A percentile compares a stretch with the other conserved stretches of the same genome.
Evolutionary conservation across 2,797 vertebrate species (phyloP).

Genomic region (Halcyon leucocephala): DNA sequence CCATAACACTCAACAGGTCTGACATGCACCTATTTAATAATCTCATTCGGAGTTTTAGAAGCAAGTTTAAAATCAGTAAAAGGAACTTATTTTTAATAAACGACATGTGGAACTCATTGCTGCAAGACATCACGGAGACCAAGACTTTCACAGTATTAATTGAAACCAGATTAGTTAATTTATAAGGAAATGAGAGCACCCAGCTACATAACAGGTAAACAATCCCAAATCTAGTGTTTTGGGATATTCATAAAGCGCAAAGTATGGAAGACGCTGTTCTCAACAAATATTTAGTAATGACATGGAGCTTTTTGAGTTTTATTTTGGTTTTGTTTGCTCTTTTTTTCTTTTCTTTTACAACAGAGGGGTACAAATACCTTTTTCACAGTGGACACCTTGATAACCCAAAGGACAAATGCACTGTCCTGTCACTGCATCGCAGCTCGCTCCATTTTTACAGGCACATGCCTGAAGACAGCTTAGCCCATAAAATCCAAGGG

Average conservation of each 20-base stretch:
- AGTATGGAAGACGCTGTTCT: not conserved
- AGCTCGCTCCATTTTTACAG: slow-evolving; percentile 83
- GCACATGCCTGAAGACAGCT: slow-evolving; percentile 83
- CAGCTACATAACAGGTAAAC: not conserved
- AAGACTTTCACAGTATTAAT: slow-evolving; percentile 41
- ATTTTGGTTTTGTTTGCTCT: not conserved
- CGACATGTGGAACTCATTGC: slow-evolving; percentile 52
- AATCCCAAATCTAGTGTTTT: not conserved
- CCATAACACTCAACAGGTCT: not conserved
- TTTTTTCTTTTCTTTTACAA: not conserved
- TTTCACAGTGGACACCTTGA: slow-evolving; percentile 82
- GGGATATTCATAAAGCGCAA: not conserved
- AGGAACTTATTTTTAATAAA: slow-evolving; percentile 50
- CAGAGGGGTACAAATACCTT: slow-evolving; percentile 69
- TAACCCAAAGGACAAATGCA: slow-evolving; percentile 86
- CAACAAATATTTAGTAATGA: not conserved
- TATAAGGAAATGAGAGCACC: slow-evolving; percentile 1
- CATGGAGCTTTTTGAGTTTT: rapidly evolving
- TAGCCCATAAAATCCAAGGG: slow-evolving; percentile 83
- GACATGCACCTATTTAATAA: slow-evolving; percentile 50
- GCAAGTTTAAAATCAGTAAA: slow-evolving; percentile 50
- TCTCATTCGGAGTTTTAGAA: slow-evolving; percentile 54
- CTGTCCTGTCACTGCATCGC: slow-evolving; percentile 78
- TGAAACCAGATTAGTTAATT: slow-evolving; percentile 37
- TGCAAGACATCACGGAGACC: slow-evolving; percentile 31